Evolutionary conservation across 2,888 invertebrate genomes (phyloP), one percentile per base, ranked within the genome.

Genomic region (Apodemia zela): DNA sequence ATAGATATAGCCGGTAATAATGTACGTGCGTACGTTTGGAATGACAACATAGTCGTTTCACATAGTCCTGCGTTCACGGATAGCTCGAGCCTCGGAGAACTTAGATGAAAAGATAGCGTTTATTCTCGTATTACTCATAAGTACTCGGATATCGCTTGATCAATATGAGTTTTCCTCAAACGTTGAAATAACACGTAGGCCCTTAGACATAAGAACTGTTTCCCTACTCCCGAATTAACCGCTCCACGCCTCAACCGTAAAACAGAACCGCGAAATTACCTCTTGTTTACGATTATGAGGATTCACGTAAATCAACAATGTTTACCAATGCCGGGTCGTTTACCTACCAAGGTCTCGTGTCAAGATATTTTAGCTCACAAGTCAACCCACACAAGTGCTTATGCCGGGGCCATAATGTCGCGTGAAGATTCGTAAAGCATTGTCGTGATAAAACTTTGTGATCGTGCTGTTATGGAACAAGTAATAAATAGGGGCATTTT

Each of bases 331-430:
- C 69, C 66, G 71, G 67, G 90, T 82, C 87, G 73, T 85, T 88
- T 80, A 89, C 83, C 87, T 79, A 76, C 81, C 86, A 87, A 89
- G 87, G 89, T 80, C 82, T 69, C 72, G 71, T 73, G 77, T 72
- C 65, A 63, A 70, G 82, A 82, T 84, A 84, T 81, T 81, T 84
- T 81, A 75, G 82, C 81, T 79, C 83, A 66, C 76, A 73, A 76
- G 74, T 74, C 80, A 15, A 76, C 77, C 81, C 80, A 81, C 87
- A 81, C 84, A 80, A 76, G 81, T 82, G 78, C 75, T 17, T 47
- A 17, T 3, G 6, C n/a, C 8, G 45, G 17, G 45, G 45, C 45
- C 8, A 47, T 5, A 47, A 2, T 47, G 15, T 47, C 17, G 45
- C 45, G 42, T 15, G 25, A 3, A 25, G 25, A 25, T 25, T 25